Evolutionary conservation across 1,140 invertebrate genomes (phyloP), one percentile per base, ranked within the genome.

Genomic region (Camponotus floridanus): DNA sequence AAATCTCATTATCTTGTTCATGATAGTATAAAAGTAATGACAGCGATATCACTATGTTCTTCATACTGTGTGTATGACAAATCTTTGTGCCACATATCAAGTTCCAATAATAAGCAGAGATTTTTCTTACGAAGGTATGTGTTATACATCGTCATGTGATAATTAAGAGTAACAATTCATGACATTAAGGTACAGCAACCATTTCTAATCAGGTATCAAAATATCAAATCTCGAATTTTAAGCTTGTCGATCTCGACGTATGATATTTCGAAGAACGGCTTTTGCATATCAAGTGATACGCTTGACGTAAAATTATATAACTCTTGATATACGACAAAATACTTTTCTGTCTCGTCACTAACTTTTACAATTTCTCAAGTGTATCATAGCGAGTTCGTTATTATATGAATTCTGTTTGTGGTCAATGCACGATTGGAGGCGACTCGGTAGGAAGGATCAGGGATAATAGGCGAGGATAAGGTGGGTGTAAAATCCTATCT

Each of bases 401-500:
- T 18, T 26, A 83, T 68, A 48, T 86, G 67, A 90, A 85, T 59
- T 81, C 87, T 89, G 65, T 88, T 89, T 86, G 57, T 91, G 89
- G 89, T 86, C 84, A 73, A 88, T 90, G 89, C 87, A 86, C 89
- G 36, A 90, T 90, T 87, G 81, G 86, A 90, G 74, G 59, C 84
- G 78, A 57, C 84, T 91, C 76, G 76, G 62, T 91, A 90, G 71
- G 65, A 76, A 86, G 90, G 89, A 87, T 87, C 90, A 91, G 65
- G 80, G 83, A 88, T 76, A 86, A 68, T 91, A 90, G 92, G 93
- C 92, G 92, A 87, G 91, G 91, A 93, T 84, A 94, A 94, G 94
- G 94, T 94, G 94, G 94, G 94, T 94, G 94, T 93, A 89, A 92
- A 93, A 93, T 94, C 88, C 88, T 93, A 87, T 92, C 85, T 93